Percentiles rank a stretch among this genome's conserved stretches.
phyloP scores from a whole-genome alignment of 2,797 vertebrate species.

The Morus bassanus region DNA sequence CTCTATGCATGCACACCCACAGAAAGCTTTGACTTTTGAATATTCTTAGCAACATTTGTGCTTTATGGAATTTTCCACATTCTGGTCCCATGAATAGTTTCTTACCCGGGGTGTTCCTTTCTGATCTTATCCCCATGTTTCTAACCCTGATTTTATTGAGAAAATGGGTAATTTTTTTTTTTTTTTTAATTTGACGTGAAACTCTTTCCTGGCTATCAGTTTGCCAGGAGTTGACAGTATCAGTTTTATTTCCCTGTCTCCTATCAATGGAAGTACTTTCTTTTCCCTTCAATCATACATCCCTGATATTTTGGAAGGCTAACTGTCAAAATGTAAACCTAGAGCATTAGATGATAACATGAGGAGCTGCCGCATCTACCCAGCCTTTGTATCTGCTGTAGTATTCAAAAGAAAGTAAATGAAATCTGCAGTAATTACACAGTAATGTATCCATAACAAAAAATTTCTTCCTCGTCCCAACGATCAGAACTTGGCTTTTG shows the following conservation, averaged over 20 bases:
- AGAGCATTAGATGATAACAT: neutral
- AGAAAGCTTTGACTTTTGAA: slow-evolving; percentile 24
- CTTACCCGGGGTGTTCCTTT: neutral
- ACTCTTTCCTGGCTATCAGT: neutral
- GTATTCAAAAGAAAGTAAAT: neutral
- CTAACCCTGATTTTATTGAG: neutral
- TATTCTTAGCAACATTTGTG: slow-evolving; percentile 42
- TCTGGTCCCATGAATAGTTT: neutral
- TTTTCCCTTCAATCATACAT: neutral
- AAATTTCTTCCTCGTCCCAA: neutral
- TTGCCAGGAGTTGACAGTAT: neutral
- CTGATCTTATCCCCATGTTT: neutral
- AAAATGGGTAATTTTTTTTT: neutral
- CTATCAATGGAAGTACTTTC: neutral
- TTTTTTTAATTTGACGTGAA: neutral
- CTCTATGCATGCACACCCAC: slow-evolving; percentile 49
- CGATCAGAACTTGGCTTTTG: neutral
- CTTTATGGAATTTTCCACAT: slow-evolving; percentile 32
- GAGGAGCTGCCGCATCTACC: neutral
- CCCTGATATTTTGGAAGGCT: neutral
- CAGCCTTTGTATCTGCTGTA: neutral
- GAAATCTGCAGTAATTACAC: slow-evolving; percentile 18
- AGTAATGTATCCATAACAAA: slow-evolving; percentile 33
- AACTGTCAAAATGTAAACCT: neutral
- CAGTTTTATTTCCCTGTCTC: neutral